These are phyloP conservation scores for Standfussiana lucernea DNA, from an alignment of 2,888 invertebrate genomes.

Conservation along the genomic window DNA sequence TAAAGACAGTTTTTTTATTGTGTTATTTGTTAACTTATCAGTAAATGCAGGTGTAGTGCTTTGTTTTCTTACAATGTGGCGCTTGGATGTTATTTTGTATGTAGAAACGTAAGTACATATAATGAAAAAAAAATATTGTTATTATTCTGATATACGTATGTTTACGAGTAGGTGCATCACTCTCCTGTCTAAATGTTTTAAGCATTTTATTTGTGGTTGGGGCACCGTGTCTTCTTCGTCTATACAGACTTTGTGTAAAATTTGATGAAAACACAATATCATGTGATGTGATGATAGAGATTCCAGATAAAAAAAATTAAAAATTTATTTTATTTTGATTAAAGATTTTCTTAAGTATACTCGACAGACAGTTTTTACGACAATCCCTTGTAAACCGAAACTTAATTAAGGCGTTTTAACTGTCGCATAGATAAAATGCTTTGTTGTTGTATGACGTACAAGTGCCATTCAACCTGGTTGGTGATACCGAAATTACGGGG, in stretches of 20 bases:
- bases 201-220: background rate
- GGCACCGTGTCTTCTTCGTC: background rate
- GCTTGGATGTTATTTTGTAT: slow-evolving; percentile 27
- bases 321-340: too few species aligned
- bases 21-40: background rate
- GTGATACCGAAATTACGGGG: background rate
- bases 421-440: background rate
- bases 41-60: slow-evolving; percentile 6
- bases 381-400: background rate
- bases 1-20: background rate
- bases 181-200: background rate
- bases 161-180: background rate
- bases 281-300: background rate
- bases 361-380: background rate
- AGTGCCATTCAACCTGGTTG: background rate
- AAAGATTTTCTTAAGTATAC: background rate
- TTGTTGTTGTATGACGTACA: background rate
- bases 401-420: background rate
- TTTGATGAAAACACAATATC: background rate
- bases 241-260: background rate
- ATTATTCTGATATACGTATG: too few species aligned
- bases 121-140: background rate
- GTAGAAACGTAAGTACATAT: slow-evolving; percentile 24
- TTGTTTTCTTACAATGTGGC: slow-evolving; percentile 23
- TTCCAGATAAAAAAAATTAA: too few species aligned